A percentile compares a stretch with the other conserved stretches of the same genome.
Evolutionary conservation across 1,140 invertebrate genomes (phyloP).

Genomic region (Episyrphus balteatus): DNA sequence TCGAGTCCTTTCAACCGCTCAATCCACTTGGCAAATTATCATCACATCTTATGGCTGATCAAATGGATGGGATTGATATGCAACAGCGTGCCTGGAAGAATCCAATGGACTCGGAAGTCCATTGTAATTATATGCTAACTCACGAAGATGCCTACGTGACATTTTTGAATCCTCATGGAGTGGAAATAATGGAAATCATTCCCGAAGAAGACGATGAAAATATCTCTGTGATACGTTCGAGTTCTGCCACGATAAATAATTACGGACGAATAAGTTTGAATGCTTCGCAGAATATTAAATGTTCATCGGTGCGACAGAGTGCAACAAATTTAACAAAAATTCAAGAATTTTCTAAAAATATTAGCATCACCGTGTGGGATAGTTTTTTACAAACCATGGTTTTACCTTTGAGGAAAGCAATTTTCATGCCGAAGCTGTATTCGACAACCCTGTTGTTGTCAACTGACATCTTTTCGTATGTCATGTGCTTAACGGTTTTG

Average conservation of each 20-base stretch:
- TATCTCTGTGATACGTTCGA: slow-evolving; percentile 29
- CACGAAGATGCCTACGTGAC: slow-evolving; percentile 32
- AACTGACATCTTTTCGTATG: slow-evolving; percentile 32
- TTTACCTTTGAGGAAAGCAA: slow-evolving; percentile 26
- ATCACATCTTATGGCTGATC: slow-evolving; percentile 24
- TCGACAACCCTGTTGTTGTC: slow-evolving; percentile 30
- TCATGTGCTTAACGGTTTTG: slow-evolving; percentile 32
- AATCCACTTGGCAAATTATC: slow-evolving; percentile 17
- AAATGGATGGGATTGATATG: slow-evolving; percentile 27
- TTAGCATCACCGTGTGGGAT: slow-evolving; percentile 25
- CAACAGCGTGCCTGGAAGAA: slow-evolving; percentile 13
- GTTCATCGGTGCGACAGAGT: background rate
- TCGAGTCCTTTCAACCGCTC: slow-evolving; percentile 14
- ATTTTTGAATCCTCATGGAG: slow-evolving; percentile 33
- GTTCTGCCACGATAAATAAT: slow-evolving; percentile 31
- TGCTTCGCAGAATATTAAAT: slow-evolving; percentile 14
- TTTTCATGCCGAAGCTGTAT: slow-evolving; percentile 28
- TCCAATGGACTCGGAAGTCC: slow-evolving; percentile 25
- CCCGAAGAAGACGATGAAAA: slow-evolving; percentile 31
- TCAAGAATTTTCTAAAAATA: slow-evolving; percentile 23
- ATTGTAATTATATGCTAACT: slow-evolving; percentile 29
- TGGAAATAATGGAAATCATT: slow-evolving; percentile 35
- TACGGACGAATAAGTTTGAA: slow-evolving; percentile 16
- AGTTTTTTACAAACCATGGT: slow-evolving; percentile 30
- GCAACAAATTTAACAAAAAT: background rate